Conservation (phyloP, 2,797 vertebrate species). For the Todus mexicanus region DNA sequence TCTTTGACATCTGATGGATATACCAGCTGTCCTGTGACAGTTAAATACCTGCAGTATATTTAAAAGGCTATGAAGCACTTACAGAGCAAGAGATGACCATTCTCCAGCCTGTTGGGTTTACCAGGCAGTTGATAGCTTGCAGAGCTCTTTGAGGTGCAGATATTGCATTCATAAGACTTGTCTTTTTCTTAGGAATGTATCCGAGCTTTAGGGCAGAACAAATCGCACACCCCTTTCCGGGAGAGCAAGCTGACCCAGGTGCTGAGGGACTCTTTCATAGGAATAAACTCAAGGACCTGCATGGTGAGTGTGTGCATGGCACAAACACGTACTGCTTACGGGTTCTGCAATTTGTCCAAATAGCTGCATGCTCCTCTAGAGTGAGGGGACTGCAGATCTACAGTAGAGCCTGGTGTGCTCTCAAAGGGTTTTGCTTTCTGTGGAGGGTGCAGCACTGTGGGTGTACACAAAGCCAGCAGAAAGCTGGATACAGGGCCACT, state of each 20-base stretch:
- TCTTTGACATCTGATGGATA: not conserved
- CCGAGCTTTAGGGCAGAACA: slow-evolving; percentile 93
- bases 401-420: not conserved
- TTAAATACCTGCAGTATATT: not conserved
- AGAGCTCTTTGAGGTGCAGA: not conserved
- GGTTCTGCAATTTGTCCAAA: not conserved
- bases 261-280: slow-evolving; percentile 94
- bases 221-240: slow-evolving; percentile 93
- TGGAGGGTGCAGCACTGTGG: not conserved
- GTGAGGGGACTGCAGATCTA: not conserved
- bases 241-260: slow-evolving; percentile 98
- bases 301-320: slow-evolving; percentile 80
- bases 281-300: slow-evolving; percentile 92
- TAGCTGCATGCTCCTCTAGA: not conserved
- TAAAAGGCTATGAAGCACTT: not conserved
- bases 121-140: not conserved
- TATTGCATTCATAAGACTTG: not conserved
- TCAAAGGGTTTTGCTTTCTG: not conserved
- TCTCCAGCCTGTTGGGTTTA: not conserved
- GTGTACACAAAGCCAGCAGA: not conserved
- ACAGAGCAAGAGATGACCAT: not conserved
- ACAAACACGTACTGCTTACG: not conserved
- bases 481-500: not conserved
- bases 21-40: not conserved
- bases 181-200: slow-evolving; percentile 89